Evolutionary conservation across 1,140 invertebrate genomes (phyloP).

Genomic region (Oedothorax gibbosus): DNA sequence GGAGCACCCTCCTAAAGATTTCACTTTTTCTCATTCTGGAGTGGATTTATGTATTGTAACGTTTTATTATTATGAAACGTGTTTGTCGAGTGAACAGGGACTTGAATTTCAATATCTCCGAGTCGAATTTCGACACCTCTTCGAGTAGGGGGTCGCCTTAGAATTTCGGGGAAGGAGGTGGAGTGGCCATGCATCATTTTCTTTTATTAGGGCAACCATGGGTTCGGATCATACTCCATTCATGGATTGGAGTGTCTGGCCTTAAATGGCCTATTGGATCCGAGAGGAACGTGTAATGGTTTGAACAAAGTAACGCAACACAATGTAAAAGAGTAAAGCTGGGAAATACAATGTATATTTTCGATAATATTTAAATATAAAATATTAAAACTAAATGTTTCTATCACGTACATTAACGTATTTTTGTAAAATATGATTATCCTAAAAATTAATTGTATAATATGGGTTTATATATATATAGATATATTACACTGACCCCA

Average conservation of each 20-base stretch:
- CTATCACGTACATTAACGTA: no score
- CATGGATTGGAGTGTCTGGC: not conserved
- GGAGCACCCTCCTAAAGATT: not conserved
- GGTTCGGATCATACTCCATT: not conserved
- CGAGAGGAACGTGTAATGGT: no score
- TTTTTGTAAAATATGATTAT: no score
- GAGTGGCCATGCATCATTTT: slow-evolving; percentile 15
- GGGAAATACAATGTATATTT: no score
- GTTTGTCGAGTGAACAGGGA: slow-evolving; percentile 24
- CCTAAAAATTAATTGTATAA: no score
- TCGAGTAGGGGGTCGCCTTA: not conserved
- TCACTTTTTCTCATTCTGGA: slow-evolving; percentile 38
- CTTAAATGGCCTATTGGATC: no score
- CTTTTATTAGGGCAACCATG: not conserved
- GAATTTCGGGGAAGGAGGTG: not conserved
- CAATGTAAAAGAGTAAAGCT: no score
- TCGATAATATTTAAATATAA: no score
- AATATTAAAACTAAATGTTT: no score
- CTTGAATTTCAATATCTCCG: slow-evolving; percentile 47
- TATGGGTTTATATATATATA: no score
- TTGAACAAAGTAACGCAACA: no score
- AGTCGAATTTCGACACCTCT: slow-evolving; percentile 49
- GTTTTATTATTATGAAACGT: slow-evolving; percentile 33
- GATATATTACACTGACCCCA: no score
- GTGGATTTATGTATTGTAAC: slow-evolving; percentile 54